Conservation (phyloP, 1,140 invertebrate genomes). For the Drosophila tropicalis region DNA sequence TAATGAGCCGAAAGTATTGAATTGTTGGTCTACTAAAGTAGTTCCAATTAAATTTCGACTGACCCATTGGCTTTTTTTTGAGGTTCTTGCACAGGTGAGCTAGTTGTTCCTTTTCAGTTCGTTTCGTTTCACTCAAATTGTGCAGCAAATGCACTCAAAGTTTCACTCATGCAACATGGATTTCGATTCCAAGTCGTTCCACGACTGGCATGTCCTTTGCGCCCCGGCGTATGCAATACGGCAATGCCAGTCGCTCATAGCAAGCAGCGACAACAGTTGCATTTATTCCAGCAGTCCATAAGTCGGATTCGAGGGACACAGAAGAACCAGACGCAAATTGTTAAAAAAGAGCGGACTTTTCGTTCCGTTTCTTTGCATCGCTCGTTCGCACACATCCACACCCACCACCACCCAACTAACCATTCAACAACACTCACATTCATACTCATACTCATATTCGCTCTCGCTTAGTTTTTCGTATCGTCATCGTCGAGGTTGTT, state of each 20-base stretch:
- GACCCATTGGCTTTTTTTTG: conserved; percentile 15
- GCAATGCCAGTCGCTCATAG: conserved; percentile 53
- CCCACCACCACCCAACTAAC: conserved; percentile 18
- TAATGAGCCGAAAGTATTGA: conserved; percentile 69
- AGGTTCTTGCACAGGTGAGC: conserved; percentile 40
- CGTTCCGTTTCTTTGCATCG: conserved; percentile 34
- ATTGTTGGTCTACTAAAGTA: conserved; percentile 52
- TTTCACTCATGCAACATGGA: conserved; percentile 20
- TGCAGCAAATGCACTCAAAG: conserved; percentile 49
- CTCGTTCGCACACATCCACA: conserved; percentile 17
- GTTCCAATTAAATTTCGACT: conserved; percentile 70
- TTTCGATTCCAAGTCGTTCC: conserved; percentile 41
- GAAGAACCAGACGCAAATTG: background rate
- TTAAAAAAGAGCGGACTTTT: conserved; percentile 16
- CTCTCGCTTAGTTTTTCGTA: conserved; percentile 37
- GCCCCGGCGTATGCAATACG: conserved; percentile 53
- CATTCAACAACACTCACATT: conserved; percentile 20
- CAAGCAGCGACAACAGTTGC: conserved; percentile 66
- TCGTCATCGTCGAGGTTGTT: conserved; percentile 9
- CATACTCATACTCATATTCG: conserved; percentile 38
- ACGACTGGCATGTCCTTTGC: background rate
- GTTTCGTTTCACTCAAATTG: conserved; percentile 42
- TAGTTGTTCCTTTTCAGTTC: conserved; percentile 16
- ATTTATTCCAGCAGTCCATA: conserved; percentile 37
- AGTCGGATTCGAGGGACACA: conserved; percentile 8